Evolutionary conservation across 2,797 vertebrate genomes (phyloP), one percentile per base, ranked within the genome.

Genomic region (Sciaenops ocellatus): DNA sequence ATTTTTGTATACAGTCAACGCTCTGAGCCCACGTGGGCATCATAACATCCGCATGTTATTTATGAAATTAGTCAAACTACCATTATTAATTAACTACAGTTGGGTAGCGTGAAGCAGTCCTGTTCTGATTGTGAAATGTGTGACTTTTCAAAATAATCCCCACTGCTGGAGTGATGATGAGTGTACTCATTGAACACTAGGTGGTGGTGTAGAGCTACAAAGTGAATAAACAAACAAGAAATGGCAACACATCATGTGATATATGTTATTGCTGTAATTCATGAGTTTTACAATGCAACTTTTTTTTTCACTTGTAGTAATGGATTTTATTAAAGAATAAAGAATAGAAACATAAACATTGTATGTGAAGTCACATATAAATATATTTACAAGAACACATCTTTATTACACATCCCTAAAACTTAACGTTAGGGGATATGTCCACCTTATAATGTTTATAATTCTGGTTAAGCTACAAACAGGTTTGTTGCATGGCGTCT

Each of bases 401-500:
- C 11, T 42, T 22, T 5, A 60, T 44, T 15, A 44, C 47, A 67
- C 38, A 63, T 78, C 61, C 4, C 22, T 20, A 17, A 62, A 12
- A 76, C 9, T 4, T 30, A 20, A 17, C 5, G 20, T 30, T 5
- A 12, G 6, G 2, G 16, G 7, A 82, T 41, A 17, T 57, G 69
- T 66, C 42, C 15, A 34, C 20, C 1, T 3, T 52, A 3, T 18
- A 7, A 17, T 24, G 20, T 22, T 22, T 1, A 12, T 26, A 7
- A 26, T n/a, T 41, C 12, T 34, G 20, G 3, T 17, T 26, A 24
- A 18, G 5, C 65, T 92, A 94, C 38, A 95, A 78, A 50, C 0
- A 64, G 2, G 91, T 93, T 48, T 94, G 92, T 2, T 87, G 79
- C 13, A 88, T 18, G 28, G 74, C 73, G 44, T 91, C 89, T 17